Evolutionary conservation across 2,113 vertebrate species (phyloP).

Genomic region (Ceyx cyanopectus): DNA sequence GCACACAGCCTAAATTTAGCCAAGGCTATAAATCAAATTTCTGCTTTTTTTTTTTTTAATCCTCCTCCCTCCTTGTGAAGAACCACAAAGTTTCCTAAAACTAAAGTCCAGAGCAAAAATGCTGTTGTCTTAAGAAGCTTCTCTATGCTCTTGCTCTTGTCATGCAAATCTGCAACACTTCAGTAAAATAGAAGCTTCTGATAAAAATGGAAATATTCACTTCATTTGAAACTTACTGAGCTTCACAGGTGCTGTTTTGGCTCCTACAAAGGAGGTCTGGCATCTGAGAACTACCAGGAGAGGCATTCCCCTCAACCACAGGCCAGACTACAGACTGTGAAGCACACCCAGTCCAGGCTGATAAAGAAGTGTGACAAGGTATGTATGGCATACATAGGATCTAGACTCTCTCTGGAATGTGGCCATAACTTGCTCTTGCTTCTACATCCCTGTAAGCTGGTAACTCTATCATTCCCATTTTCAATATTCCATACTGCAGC

Average conservation of each 20-base stretch:
- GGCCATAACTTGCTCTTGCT: not conserved
- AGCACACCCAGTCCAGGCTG: not conserved
- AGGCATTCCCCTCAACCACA: not conserved
- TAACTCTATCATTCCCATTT: not conserved
- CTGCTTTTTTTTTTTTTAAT: not conserved
- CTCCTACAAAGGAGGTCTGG: not conserved
- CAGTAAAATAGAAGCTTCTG: fast-evolving
- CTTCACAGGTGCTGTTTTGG: not conserved
- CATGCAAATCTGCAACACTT: not conserved
- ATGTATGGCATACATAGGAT: fast-evolving
- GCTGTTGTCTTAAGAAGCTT: not conserved
- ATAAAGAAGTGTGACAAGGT: not conserved
- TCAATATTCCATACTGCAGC: not conserved
- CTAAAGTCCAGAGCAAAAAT: not conserved
- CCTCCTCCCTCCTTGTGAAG: not conserved
- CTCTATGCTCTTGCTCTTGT: not conserved
- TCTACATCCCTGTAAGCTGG: not conserved
- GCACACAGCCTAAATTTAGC: not conserved
- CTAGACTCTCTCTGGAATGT: fast-evolving
- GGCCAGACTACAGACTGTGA: not conserved
- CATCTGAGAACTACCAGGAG: not conserved
- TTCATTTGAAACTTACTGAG: not conserved
- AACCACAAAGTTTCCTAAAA: not conserved
- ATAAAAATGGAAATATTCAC: not conserved
- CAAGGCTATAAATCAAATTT: not conserved